Percentiles rank a stretch among this genome's conserved stretches.
phyloP scores from a whole-genome alignment of 1,140 invertebrate genomes.

The Battus philenor region DNA sequence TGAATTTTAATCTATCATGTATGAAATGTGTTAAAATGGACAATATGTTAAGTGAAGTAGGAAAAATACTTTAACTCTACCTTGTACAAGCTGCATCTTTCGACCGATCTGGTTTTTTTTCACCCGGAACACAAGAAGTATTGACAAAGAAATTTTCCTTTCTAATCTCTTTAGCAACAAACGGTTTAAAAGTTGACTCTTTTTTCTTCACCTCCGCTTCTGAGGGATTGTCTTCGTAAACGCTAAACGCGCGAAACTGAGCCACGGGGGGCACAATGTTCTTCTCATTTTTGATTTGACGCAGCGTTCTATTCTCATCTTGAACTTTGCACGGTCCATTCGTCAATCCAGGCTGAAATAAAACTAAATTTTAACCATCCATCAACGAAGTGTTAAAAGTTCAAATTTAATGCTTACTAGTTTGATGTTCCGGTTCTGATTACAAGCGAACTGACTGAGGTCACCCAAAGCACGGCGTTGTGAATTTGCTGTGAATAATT shows the following conservation, averaged over 20 bases:
- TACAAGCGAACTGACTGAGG: slow-evolving; percentile 62
- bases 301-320: slow-evolving; percentile 63
- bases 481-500: slow-evolving; percentile 63
- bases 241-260: slow-evolving; percentile 83
- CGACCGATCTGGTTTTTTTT: slow-evolving; percentile 46
- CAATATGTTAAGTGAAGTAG: no score
- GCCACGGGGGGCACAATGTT: slow-evolving; percentile 77
- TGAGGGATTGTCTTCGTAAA: slow-evolving; percentile 81
- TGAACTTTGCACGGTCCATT: slow-evolving; percentile 67
- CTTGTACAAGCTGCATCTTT: slow-evolving; percentile 37
- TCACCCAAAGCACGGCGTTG: slow-evolving; percentile 77
- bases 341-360: slow-evolving; percentile 54
- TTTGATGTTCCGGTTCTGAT: slow-evolving; percentile 61
- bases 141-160: slow-evolving; percentile 61
- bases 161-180: slow-evolving; percentile 49
- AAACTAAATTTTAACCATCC: no score
- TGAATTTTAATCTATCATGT: no score
- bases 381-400: no score
- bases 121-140: slow-evolving; percentile 50
- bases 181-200: slow-evolving; percentile 65
- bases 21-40: no score
- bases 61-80: slow-evolving; percentile 26
- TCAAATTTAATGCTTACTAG: no score
- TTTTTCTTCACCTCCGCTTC: slow-evolving; percentile 72
- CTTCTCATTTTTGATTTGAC: slow-evolving; percentile 67